Conservation (phyloP, 1,140 invertebrate species). For the Physella acuta region DNA sequence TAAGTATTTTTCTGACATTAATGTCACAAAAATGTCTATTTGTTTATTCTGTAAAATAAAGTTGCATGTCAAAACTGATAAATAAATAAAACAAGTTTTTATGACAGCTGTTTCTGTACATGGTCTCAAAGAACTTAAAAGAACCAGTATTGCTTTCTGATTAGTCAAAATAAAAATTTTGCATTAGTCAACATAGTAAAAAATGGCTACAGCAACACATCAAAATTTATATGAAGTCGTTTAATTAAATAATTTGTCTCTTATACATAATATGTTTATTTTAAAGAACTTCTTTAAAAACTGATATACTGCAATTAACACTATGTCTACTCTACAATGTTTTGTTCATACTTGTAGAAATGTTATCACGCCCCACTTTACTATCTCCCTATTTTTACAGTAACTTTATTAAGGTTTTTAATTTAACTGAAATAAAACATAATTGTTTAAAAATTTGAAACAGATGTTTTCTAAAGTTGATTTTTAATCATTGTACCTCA, state of each 20-base stretch:
- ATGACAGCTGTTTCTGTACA: background rate
- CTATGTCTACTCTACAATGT: too few relatives aligned
- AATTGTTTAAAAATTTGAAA: background rate
- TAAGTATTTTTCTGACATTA: conserved; percentile 5
- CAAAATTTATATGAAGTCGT: too few relatives aligned
- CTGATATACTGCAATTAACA: too few relatives aligned
- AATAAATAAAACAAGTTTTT: background rate
- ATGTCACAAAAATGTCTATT: background rate
- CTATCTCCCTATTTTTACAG: too few relatives aligned
- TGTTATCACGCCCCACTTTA: too few relatives aligned
- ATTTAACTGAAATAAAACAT: background rate
- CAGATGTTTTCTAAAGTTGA: background rate
- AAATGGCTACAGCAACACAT: too few relatives aligned
- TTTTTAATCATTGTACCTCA: background rate
- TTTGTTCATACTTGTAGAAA: too few relatives aligned
- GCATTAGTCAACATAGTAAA: too few relatives aligned
- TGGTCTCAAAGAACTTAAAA: background rate
- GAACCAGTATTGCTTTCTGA: background rate
- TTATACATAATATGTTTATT: too few relatives aligned
- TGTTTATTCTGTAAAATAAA: background rate
- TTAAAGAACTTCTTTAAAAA: too few relatives aligned
- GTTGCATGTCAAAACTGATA: background rate
- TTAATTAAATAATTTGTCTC: too few relatives aligned
- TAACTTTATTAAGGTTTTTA: background rate
- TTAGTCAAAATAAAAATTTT: background rate